These are phyloP conservation scores for Phrynosoma platyrhinos DNA, from an alignment of 2,113 vertebrate species.

Conservation along the genomic window DNA sequence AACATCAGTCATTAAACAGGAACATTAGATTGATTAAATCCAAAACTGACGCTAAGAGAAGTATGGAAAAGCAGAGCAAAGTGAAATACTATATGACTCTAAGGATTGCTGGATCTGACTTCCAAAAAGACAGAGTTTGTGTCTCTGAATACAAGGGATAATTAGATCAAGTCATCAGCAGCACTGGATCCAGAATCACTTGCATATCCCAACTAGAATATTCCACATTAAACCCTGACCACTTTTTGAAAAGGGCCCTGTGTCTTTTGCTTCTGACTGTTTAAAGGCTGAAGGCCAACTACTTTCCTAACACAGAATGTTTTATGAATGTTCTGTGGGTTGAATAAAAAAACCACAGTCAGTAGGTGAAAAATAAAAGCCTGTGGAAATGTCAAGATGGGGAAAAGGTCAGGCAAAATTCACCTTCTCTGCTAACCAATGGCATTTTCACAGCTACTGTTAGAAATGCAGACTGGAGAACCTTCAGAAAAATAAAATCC, in stretches of 20 bases:
- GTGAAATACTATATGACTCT: background rate
- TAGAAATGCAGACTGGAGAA: slow-evolving; percentile 36
- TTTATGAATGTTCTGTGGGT: accelerated
- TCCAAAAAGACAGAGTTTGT: background rate
- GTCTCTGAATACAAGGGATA: background rate
- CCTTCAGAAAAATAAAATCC: slow-evolving; percentile 27
- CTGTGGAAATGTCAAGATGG: slow-evolving; percentile 60
- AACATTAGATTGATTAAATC: background rate
- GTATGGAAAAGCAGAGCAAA: background rate
- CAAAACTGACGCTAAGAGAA: background rate
- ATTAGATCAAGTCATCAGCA: background rate
- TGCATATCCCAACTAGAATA: background rate
- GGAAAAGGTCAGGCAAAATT: slow-evolving; percentile 59
- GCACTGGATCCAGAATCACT: background rate
- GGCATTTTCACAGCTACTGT: slow-evolving; percentile 68
- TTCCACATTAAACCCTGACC: background rate
- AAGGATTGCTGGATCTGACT: background rate
- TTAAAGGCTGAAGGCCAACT: slow-evolving; percentile 14
- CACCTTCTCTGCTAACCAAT: slow-evolving; percentile 54
- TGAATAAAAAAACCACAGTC: slow-evolving; percentile 47
- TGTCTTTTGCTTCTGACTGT: slow-evolving; percentile 1
- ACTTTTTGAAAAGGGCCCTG: slow-evolving; percentile 4
- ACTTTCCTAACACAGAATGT: background rate
- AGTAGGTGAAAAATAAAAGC: slow-evolving; percentile 55
- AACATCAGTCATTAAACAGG: background rate